Evolutionary conservation across 2,113 vertebrate species (phyloP).

Genomic region (Ophiodon elongatus): DNA sequence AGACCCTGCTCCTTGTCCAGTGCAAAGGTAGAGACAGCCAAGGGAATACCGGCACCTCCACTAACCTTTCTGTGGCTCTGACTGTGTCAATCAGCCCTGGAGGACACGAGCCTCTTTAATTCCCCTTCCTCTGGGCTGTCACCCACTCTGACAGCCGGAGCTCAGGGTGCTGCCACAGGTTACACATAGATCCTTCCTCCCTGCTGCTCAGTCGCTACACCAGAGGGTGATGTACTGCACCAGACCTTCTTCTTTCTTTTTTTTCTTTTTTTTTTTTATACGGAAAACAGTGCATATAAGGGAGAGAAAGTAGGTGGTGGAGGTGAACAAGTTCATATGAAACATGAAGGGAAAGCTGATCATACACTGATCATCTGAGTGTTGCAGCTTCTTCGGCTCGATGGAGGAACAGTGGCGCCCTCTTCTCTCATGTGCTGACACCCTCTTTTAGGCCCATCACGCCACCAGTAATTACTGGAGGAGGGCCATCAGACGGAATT

Average conservation of each 20-base stretch:
- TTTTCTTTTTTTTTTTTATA: not conserved
- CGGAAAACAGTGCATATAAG: constrained; percentile 1
- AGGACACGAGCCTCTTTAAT: constrained; percentile 69
- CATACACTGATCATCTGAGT: constrained; percentile 41
- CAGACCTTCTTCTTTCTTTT: not conserved
- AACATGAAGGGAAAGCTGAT: constrained; percentile 39
- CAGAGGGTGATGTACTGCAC: constrained; percentile 23
- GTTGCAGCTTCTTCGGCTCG: constrained; percentile 28
- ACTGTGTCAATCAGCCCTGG: constrained; percentile 68
- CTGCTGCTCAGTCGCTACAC: constrained; percentile 37
- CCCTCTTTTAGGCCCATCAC: constrained; percentile 43
- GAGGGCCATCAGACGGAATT: constrained; percentile 56
- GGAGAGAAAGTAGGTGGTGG: not conserved
- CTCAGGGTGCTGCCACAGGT: constrained; percentile 53
- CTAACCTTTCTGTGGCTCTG: constrained; percentile 54
- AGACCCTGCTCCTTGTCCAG: constrained; percentile 53
- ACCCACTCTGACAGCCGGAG: constrained; percentile 53
- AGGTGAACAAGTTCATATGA: constrained; percentile 20
- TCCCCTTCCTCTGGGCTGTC: constrained; percentile 51
- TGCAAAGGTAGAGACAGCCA: constrained; percentile 46
- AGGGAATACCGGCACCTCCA: constrained; percentile 66
- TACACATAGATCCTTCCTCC: constrained; percentile 32
- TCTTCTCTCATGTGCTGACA: constrained; percentile 46
- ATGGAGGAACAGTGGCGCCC: constrained; percentile 10
- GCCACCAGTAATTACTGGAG: constrained; percentile 57